Evolutionary conservation across 2,888 invertebrate genomes (phyloP), one percentile per base, ranked within the genome.

Genomic region (Meteorus cinctellus): DNA sequence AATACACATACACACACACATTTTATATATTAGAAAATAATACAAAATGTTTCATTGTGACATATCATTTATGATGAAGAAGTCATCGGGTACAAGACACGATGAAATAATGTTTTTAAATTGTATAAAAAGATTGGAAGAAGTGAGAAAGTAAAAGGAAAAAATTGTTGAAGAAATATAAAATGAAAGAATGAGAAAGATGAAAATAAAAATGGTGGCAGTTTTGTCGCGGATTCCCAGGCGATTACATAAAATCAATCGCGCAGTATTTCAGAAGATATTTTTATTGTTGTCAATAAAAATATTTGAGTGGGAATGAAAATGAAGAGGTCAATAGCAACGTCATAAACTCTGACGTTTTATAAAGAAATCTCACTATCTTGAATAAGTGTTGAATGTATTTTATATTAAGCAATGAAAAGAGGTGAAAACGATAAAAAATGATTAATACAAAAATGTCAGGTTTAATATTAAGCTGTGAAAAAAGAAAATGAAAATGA

Each of bases 161-260:
- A 29, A 27, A 27, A 24, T 24, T 24, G 24, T 24, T 2, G 16
- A 16, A 24, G 36, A 19, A n/a, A 59, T n/a, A 45, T 31, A 65
- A 69, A 59, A 72, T 8, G 4, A 24, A 55, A 55, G n/a, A 59
- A 70, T 55, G 69, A 65, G 63, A 71, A 68, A 48, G 55, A 67
- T 12, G 34, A 34, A 67, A 65, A 74, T 73, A 72, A 60, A 76
- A 66, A 55, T 62, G 70, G 55, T 71, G 51, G 62, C 67, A 70
- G 62, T 67, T 67, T 78, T 79, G 82, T 85, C 86, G 87, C 88
- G 85, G 86, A 88, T 88, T 88, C 88, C 88, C 88, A 88, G 86
- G 88, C 84, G 88, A 88, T 88, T 86, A 86, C 86, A 88, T 85
- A 82, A 82, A 78, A 82, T 81, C 81, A 74, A 55, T 19, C 51